These are phyloP conservation scores for Entomobrya proxima DNA, from an alignment of 2,888 invertebrate species.

Conservation along the genomic window DNA sequence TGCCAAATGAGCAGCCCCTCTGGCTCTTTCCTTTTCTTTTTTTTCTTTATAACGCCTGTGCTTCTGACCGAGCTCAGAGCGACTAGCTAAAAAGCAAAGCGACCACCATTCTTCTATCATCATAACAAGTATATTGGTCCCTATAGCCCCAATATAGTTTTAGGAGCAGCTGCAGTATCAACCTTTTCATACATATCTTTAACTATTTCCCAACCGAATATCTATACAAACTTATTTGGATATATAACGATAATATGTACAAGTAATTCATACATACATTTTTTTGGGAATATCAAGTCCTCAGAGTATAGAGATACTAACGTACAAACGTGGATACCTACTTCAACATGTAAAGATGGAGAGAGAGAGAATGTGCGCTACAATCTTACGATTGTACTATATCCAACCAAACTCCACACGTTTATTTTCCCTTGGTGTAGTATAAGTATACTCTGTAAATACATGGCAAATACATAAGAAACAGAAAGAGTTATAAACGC, in stretches of 20 bases:
- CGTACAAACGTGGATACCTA: no score
- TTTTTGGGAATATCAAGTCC: no score
- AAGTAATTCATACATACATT: no score
- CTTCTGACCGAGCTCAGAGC: slow-evolving; percentile 60
- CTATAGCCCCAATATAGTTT: slow-evolving; percentile 43
- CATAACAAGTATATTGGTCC: slow-evolving; percentile 45
- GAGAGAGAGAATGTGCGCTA: neutral
- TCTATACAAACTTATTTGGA: neutral
- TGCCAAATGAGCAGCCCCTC: slow-evolving; percentile 68
- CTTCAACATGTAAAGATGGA: neutral
- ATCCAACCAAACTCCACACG: neutral
- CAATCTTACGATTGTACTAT: neutral
- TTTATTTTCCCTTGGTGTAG: neutral
- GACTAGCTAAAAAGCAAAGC: slow-evolving; percentile 42
- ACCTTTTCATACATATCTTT: slow-evolving; percentile 1
- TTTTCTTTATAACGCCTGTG: neutral
- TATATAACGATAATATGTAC: no score
- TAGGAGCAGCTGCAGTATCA: slow-evolving; percentile 62
- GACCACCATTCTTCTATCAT: slow-evolving; percentile 46
- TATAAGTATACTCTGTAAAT: no score
- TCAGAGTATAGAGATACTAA: no score
- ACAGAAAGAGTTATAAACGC: no score
- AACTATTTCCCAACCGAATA: neutral
- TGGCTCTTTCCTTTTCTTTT: slow-evolving; percentile 55
- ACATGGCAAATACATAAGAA: no score